Evolutionary conservation across 2,797 vertebrate species (phyloP), one percentile per base, ranked within the genome.

Genomic region (Mormyrops boulengeri): DNA sequence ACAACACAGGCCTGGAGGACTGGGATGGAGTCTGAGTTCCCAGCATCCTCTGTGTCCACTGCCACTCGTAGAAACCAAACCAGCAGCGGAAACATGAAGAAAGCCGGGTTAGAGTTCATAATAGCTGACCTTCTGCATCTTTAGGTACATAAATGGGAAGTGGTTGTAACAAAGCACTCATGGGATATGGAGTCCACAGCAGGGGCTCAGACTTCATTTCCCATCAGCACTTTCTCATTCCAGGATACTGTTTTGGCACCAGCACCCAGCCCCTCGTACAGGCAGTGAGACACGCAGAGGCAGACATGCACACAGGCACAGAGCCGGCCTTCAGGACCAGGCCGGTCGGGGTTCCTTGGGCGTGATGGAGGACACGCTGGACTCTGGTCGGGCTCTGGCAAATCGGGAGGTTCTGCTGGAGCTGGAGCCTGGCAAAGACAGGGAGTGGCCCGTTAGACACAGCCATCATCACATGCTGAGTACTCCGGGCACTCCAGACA

Each of bases 241-340:
- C 9, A 26, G 49, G 11, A 50, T 26, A 50, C 49, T 85, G 62
- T 12, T 50, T 11, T 57, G 52, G 26, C 22, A 84, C 22, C 47
- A 85, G n/a, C 41, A 49, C 34, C 52, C 52, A 60, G 2, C 1
- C n/a, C 73, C 34, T 22, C 22, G 4, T 80, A 26, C 2, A 82
- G 50, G 49, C 69, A 89, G 26, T 82, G n/a, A 53, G 6, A 55
- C 73, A 89, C 73, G 7, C 73, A 60, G 30, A 57, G 4, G 17
- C 30, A 14, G 14, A 44, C 73, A 55, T 34, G 41, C 47, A 38
- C 50, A n/a, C 66, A 80, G 66, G 9, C 47, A 26, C 50, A 30
- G 57, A 53, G 14, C 50, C n/a, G 85, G 1, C 14, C 87, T 44
- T 92, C 95, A 96, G 96, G 94, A 93, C 97, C 97, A 97, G 85